Base-by-base conservation (phyloP, 2,113 vertebrate species). In the Hemibagrus wyckioides region DNA sequence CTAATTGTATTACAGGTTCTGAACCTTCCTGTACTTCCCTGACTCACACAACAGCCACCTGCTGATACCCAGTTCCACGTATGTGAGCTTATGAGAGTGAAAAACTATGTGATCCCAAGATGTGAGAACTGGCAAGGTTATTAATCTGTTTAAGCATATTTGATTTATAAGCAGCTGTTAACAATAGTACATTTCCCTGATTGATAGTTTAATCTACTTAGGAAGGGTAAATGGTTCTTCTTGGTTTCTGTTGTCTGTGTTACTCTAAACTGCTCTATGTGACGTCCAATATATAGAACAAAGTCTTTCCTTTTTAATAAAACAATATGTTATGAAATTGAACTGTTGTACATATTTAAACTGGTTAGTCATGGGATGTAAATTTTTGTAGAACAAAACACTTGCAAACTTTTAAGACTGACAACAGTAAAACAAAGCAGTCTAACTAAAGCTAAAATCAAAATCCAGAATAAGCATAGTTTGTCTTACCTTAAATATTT, bases 401-500 rank as follows among this genome's bases (percentile, higher is more conserved):
- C 10, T n/a, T 36, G 23, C 75, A n/a, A 28, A 56, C 30, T 36
- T 69, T 69, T 83, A 54, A 57, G 0, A 82, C 57, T 13, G 56
- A 33, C 73, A 75, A 52, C 14, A 77, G 13, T n/a, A 52, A 50
- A 52, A 30, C 44, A 77, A 77, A 52, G 48, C 13, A 77, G 14
- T 14, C 39, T 48, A 13, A 67, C 28, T 61, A n/a, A n/a, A n/a
- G n/a, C 52, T 52, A 14, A 25, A 25, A 81, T 28, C 44, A 48
- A 33, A 86, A 81, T n/a, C 25, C 54, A 57, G 5, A 21, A 82
- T 61, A 36, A 59, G n/a, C 15, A 41, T 48, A 10, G 6, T 28
- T 17, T 14, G 65, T 92, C 89, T 91, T 86, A 93, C 95, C 95
- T 95, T 96, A 84, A 94, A 94, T 90, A 94, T 93, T 91, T 94